Evolutionary conservation across 2,797 vertebrate species (phyloP), one percentile per base, ranked within the genome.

Genomic region (Adrianichthys oophorus): DNA sequence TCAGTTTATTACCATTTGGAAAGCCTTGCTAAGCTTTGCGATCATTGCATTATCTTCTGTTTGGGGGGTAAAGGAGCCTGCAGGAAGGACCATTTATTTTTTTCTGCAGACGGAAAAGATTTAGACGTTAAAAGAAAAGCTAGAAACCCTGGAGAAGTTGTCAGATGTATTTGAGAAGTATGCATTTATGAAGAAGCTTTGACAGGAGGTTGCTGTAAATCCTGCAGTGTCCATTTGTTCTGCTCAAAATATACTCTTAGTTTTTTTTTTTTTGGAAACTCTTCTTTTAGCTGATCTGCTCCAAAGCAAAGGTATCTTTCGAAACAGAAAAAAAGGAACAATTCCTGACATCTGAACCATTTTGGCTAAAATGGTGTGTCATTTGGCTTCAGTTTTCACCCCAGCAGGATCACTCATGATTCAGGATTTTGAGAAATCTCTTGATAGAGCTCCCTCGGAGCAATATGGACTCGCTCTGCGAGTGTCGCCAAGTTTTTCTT

Each of bases 401-500:
- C 56, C 64, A 57, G 53, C 45, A 52, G 57, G 52, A 72, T 47
- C 63, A 62, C 10, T 16, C 70, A 59, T 21, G 43, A 49, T 52
- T 72, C 46, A 56, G 47, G 72, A 70, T 55, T 60, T 7, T 56
- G 42, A 64, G 50, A 71, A 59, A 62, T 66, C 53, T 77, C 56
- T 41, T 21, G 41, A n/a, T 55, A 47, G 41, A 56, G 43, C 48
- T 74, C 54, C 53, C 56, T 72, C 44, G 15, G 71, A 71, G 51
- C 60, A 69, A 66, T 65, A 59, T 56, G 54, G 58, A 63, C 57
- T 60, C 52, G 43, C 18, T 61, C 42, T 32, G 55, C 16, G 19
- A 58, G 67, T 79, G 60, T 62, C 57, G 68, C 65, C 8, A 26
- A 71, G 61, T 43, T 78, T 68, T 66, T 59, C 53, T 2, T 73